A percentile compares a stretch with the other conserved stretches of the same genome.
These are phyloP conservation scores for Propithecus coquereli DNA, from an alignment of 2,113 vertebrate genomes.

Conservation along the genomic window DNA sequence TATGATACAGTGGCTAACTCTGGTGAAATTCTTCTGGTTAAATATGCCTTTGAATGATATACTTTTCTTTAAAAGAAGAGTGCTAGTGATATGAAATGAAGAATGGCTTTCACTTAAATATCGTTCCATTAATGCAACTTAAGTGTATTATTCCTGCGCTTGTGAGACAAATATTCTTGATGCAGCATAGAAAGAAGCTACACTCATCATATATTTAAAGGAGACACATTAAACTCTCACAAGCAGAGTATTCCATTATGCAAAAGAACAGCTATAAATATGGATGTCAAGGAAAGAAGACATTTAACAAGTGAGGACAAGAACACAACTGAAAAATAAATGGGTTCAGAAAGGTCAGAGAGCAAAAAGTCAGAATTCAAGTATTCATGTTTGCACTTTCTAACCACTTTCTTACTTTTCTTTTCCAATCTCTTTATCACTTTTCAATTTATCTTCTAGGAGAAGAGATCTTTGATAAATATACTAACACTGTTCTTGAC, in stretches of 20 bases:
- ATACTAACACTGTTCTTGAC: neutral
- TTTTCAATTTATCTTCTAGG: conserved; percentile 13
- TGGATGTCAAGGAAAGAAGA: neutral
- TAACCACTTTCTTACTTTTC: neutral
- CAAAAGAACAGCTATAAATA: conserved; percentile 39
- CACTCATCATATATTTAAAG: conserved; percentile 45
- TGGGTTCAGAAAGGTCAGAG: neutral
- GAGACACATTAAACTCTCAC: conserved; percentile 23
- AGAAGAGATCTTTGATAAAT: neutral
- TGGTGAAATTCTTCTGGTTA: conserved; percentile 10
- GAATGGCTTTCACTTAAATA: conserved; percentile 31
- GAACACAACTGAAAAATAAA: conserved; percentile 22
- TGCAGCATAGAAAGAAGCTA: neutral
- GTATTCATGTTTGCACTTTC: neutral
- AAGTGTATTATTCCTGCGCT: neutral
- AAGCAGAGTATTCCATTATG: conserved; percentile 28
- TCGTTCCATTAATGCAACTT: conserved; percentile 2
- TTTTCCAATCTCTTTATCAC: neutral
- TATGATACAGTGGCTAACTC: neutral
- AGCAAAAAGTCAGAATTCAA: neutral
- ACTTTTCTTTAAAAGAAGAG: neutral
- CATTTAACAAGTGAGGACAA: neutral
- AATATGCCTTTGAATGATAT: neutral
- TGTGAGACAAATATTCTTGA: conserved; percentile 16
- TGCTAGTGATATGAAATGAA: neutral